These are phyloP conservation scores for Eupithecia tripunctaria DNA, from an alignment of 2,888 invertebrate genomes.

Conservation along the genomic window DNA sequence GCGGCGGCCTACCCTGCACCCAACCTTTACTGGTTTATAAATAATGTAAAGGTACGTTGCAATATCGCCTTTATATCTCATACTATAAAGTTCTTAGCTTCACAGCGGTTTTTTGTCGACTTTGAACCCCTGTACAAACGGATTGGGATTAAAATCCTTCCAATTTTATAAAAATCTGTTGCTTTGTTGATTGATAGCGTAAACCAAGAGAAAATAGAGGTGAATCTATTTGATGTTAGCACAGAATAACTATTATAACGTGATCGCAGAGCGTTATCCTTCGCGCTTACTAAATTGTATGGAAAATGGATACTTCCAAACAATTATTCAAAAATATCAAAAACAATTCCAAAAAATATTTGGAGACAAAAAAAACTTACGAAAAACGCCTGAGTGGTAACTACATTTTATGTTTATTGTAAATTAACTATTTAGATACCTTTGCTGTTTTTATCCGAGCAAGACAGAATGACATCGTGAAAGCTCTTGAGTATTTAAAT, in stretches of 20 bases:
- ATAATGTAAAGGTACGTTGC: conserved; percentile 87
- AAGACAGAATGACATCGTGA: not conserved
- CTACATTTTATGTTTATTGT: no score
- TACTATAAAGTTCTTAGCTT: not conserved
- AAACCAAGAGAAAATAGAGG: no score
- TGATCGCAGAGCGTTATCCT: no score
- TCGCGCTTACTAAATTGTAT: no score
- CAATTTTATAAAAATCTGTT: not conserved
- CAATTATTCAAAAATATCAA: no score
- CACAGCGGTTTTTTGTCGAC: not conserved
- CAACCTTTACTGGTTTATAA: conserved; percentile 91
- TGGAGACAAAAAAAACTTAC: no score
- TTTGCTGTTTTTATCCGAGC: not conserved
- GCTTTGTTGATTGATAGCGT: no score
- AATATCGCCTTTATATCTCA: not conserved
- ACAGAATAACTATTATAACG: no score
- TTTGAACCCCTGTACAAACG: not conserved
- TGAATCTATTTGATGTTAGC: no score
- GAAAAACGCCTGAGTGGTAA: no score
- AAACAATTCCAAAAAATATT: no score
- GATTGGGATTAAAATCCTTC: not conserved
- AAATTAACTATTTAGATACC: not conserved
- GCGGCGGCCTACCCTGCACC: conserved; percentile 89
- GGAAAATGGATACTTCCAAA: no score
- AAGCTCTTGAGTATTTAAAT: not conserved